phyloP scores from a whole-genome alignment of 1,140 invertebrate species.

The Diachasmimorpha longicaudata region DNA sequence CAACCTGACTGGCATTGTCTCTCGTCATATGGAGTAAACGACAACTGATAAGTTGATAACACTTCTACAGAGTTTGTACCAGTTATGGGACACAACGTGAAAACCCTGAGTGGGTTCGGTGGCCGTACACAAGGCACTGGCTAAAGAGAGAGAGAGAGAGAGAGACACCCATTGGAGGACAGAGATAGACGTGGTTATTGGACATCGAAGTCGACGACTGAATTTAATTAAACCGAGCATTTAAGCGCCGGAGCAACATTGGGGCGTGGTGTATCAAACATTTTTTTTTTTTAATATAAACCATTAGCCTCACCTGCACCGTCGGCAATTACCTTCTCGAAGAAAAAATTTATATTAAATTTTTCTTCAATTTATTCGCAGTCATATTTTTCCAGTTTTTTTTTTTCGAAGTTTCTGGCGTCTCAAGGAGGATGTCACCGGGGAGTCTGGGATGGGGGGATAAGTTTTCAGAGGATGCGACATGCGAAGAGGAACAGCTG shows the following conservation, averaged over 20 bases:
- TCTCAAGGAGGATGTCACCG: background rate
- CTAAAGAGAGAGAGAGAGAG: slow-evolving; percentile 1
- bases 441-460: background rate
- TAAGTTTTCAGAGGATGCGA: background rate
- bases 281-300: background rate
- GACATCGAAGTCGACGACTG: slow-evolving; percentile 37
- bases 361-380: background rate
- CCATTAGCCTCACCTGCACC: background rate
- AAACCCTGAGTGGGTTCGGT: slow-evolving; percentile 9
- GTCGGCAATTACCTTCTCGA: background rate
- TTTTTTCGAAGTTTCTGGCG: background rate
- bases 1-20: background rate
- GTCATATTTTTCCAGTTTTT: background rate
- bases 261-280: background rate
- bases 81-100: background rate
- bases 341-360: background rate
- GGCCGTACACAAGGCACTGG: slow-evolving; percentile 4
- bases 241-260: slow-evolving; percentile 28
- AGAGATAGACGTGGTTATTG: slow-evolving; percentile 36
- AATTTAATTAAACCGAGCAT: slow-evolving; percentile 43
- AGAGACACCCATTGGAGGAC: background rate
- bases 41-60: background rate
- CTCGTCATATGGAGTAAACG: background rate
- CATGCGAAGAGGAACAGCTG: background rate
- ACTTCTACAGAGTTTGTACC: background rate